Conservation (phyloP, 1,140 invertebrate genomes). For the Cataglyphis hispanica region DNA sequence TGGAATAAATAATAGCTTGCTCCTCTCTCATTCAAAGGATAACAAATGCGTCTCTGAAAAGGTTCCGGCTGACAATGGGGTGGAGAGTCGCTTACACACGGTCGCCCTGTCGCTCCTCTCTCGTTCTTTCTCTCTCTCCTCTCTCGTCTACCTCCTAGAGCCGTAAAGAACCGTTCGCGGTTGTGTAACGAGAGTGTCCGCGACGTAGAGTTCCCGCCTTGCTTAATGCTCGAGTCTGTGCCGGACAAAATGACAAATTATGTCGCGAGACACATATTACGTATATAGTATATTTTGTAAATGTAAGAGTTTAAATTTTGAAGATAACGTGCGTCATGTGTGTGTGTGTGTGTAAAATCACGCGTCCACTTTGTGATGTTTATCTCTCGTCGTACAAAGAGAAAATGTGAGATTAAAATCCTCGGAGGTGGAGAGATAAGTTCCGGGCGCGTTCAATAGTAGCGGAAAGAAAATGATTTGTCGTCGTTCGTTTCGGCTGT, state of each 20-base stretch:
- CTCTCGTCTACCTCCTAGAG: slow-evolving; percentile 31
- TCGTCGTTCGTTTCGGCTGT: slow-evolving; percentile 56
- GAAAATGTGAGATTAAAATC: slow-evolving; percentile 41
- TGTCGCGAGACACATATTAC: slow-evolving; percentile 32
- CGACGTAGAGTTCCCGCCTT: slow-evolving; percentile 63
- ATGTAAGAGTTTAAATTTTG: neutral
- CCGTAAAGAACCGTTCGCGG: slow-evolving; percentile 65
- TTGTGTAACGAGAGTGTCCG: slow-evolving; percentile 72
- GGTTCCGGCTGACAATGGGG: slow-evolving; percentile 82
- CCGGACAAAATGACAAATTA: slow-evolving; percentile 64
- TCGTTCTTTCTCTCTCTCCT: slow-evolving; percentile 7
- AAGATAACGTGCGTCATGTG: neutral
- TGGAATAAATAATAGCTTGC: slow-evolving; percentile 86
- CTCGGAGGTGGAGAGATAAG: neutral
- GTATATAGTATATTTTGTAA: neutral
- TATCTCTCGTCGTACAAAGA: neutral
- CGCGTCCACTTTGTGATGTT: neutral
- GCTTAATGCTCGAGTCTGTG: slow-evolving; percentile 52
- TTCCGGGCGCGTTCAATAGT: slow-evolving; percentile 8
- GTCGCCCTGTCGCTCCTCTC: slow-evolving; percentile 72
- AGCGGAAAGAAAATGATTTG: slow-evolving; percentile 12
- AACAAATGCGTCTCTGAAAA: slow-evolving; percentile 86
- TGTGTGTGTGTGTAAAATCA: neutral
- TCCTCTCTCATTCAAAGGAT: slow-evolving; percentile 85
- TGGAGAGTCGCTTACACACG: slow-evolving; percentile 83